Evolutionary conservation across 1,140 invertebrate genomes (phyloP), one percentile per base, ranked within the genome.

Genomic region (Drosophila santomea): DNA sequence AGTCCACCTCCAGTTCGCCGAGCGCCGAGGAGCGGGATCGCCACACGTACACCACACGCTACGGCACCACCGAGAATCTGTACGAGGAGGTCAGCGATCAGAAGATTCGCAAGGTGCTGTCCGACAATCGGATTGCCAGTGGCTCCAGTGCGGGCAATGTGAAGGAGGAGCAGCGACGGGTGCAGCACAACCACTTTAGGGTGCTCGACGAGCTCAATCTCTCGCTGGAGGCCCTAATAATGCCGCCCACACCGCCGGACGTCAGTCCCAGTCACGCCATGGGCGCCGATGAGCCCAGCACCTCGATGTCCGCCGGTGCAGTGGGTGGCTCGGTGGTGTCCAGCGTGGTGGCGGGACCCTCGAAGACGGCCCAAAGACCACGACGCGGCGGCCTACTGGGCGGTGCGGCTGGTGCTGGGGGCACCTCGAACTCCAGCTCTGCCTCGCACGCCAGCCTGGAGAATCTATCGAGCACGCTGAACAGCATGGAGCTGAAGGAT

Each of bases 191-290:
- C 59, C 96, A 97, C 92, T 95, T 95, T 78, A 94, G 96, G 72
- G 96, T 97, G 72, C 94, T 97, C 55, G 96, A 96, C 55, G 96
- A 97, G 91, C 93, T 97, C 41, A 97, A 97, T 93, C 94, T 97
- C 32, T 96, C 96, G 74, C 95, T 97, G 48, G 97, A 97, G 93
- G 96, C 96, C 17, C 96, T 97, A 95, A 93, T 97, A 44, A 97
- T 97, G 96, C 96, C 96, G n/a, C 94, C 85, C 12, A 92, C 90
- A 1, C 90, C 91, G 35, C 90, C 83, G 4, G 82, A 91, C 17
- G 67, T 90, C 4, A 88, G 85, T 55, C 85, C 90, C 50, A 90
- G 76, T 47, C 77, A 90, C n/a, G 80, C 15, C 3, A 8, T 67
- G 14, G 44, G 41, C 25, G 64, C 20, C 36, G 68, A 71, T 5